Evolutionary conservation across 2,888 invertebrate species (phyloP), one percentile per base, ranked within the genome.

Genomic region (Heliconius sara): DNA sequence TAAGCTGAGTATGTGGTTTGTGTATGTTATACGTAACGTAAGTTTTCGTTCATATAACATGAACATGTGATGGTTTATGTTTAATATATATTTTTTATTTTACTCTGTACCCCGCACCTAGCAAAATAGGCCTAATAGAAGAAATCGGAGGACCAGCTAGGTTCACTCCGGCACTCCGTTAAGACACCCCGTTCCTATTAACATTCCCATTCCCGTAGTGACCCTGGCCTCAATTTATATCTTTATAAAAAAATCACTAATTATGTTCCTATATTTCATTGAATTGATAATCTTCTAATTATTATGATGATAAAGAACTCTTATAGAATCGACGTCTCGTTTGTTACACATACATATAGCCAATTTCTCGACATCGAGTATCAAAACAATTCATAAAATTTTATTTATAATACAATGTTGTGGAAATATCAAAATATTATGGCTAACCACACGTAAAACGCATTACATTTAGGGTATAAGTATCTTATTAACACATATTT

Each of bases 351-450:
- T 65, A 25, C 13, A 65, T 52, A 57, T 39, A 57, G 27, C 13
- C 39, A 34, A 60, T 34, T 43, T 39, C 70, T 30, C 67, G 76
- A 76, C 76, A 73, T 72, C 5, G 52, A 12, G 6, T 30, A 34
- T 22, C 30, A 72, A 30, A 71, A 16, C 52, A 27, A 52, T 27
- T 27, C 9, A 47, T 72, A 57, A 30, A 19, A 57, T 57, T 52
- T 13, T 72, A 22, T 47, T 43, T 63, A 68, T 43, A 68, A 70
- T 9, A 43, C 65, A 43, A 63, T 77, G 70, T 68, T 68, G 5
- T 72, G 66, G 19, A 19, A 79, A 77, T 47, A 73, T 81, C 68
- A 70, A 73, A 77, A 79, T 79, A 76, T 79, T 80, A n/a, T 82
- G 67, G 72, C 72, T 65, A 81, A 68, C 70, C 27, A 68, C 72